Evolutionary conservation across 2,797 vertebrate species (phyloP).

Genomic region (Lacerta agilis): DNA sequence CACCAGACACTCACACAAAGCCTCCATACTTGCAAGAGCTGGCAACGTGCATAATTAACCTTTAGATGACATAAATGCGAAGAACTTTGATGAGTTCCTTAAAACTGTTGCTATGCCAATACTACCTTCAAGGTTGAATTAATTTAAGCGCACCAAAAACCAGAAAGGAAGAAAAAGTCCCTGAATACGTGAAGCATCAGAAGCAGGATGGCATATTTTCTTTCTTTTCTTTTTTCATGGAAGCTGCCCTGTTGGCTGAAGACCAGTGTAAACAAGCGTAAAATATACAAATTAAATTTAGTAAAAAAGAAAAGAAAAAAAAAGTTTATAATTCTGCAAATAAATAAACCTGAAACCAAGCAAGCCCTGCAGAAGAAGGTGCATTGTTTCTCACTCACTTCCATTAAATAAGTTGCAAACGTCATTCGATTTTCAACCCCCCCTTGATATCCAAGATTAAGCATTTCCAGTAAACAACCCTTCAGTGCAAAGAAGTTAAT

Average conservation of each 20-base stretch:
- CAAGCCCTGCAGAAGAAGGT: not conserved
- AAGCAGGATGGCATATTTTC: conserved; percentile 39
- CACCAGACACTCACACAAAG: conserved; percentile 45
- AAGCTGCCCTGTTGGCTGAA: not conserved
- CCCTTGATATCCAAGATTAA: not conserved
- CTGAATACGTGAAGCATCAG: conserved; percentile 42
- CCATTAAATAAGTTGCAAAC: not conserved
- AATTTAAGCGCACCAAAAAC: conserved; percentile 63
- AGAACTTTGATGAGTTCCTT: conserved; percentile 56
- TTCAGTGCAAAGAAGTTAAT: not conserved
- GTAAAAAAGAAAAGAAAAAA: not conserved
- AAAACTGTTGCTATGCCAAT: conserved; percentile 50
- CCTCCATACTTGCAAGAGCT: conserved; percentile 33
- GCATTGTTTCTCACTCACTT: not conserved
- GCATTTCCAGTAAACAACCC: not conserved
- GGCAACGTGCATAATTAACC: conserved; percentile 58
- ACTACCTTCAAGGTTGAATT: conserved; percentile 48
- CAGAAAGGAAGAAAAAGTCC: conserved; percentile 51
- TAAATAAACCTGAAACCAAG: not conserved
- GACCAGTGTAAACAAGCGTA: too few species aligned
- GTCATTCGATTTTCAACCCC: not conserved
- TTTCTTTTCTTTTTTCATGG: conserved; percentile 23
- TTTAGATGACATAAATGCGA: conserved; percentile 52
- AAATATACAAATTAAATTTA: not conserved
- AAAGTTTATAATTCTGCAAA: not conserved